These are phyloP conservation scores for Drosophila neotestacea DNA, from an alignment of 2,888 invertebrate species.

Conservation along the genomic window DNA sequence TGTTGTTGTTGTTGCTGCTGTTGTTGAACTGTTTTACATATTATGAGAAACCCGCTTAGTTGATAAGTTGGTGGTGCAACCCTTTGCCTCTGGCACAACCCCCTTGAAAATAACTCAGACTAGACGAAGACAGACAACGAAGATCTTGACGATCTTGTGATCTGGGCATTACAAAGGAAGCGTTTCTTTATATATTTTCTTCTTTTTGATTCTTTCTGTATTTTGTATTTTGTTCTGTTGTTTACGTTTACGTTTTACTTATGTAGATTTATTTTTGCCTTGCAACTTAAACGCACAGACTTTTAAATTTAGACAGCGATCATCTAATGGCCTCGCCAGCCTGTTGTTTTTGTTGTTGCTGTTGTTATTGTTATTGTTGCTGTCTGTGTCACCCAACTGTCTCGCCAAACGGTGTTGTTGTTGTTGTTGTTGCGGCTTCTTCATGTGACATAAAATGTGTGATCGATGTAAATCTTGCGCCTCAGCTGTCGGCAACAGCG, in stretches of 20 bases:
- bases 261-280: constrained; percentile 79
- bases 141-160: constrained; percentile 52
- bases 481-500: constrained; percentile 67
- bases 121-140: constrained; percentile 19
- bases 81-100: constrained; percentile 41
- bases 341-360: not conserved
- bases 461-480: constrained; percentile 77
- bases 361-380: not conserved
- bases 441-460: constrained; percentile 82
- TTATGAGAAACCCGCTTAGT: constrained; percentile 16
- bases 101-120: constrained; percentile 41
- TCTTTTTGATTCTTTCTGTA: not conserved
- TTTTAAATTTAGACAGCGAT: constrained; percentile 76
- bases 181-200: constrained; percentile 27
- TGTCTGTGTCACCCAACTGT: constrained; percentile 72
- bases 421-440: constrained; percentile 43
- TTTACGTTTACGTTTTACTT: constrained; percentile 73
- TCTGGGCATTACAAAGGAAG: constrained; percentile 39
- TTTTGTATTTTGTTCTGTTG: constrained; percentile 47
- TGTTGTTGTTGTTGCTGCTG: constrained; percentile 7
- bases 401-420: constrained; percentile 62
- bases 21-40: constrained; percentile 32
- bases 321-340: constrained; percentile 77
- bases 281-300: constrained; percentile 81
- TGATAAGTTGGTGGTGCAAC: constrained; percentile 34